A percentile compares a stretch with the other conserved stretches of the same genome.
Evolutionary conservation across 2,888 invertebrate species (phyloP).

Genomic region (Drosophila quasianomalipes): DNA sequence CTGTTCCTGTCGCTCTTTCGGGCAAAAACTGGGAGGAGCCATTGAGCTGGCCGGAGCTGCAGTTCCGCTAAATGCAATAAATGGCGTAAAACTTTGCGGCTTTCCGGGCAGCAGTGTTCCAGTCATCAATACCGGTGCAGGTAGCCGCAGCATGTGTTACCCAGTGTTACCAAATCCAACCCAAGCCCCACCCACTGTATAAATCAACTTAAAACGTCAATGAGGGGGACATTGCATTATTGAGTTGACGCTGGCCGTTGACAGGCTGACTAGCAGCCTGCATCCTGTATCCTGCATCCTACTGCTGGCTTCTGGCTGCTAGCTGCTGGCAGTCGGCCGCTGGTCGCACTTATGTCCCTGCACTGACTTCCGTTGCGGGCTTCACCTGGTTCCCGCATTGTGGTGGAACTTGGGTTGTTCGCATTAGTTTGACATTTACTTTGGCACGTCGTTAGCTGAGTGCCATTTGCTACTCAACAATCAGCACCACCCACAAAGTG

Average conservation of each 20-base stretch:
- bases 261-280: constrained; percentile 52
- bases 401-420: constrained; percentile 61
- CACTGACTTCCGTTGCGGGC: constrained; percentile 27
- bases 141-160: not conserved
- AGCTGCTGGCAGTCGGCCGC: constrained; percentile 5
- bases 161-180: not conserved
- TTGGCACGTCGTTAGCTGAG: constrained; percentile 78
- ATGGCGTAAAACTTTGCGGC: constrained; percentile 68
- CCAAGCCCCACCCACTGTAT: constrained; percentile 11
- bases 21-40: not conserved
- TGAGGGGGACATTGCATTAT: constrained; percentile 75
- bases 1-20: not conserved
- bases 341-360: constrained; percentile 7
- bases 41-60: constrained; percentile 1
- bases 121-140: constrained; percentile 40
- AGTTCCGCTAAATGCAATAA: constrained; percentile 73
- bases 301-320: constrained; percentile 18
- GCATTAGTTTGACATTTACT: constrained; percentile 81
- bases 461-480: constrained; percentile 49
- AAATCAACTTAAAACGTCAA: constrained; percentile 77
- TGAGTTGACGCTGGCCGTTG: constrained; percentile 65
- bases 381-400: constrained; percentile 54
- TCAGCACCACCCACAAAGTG: constrained; percentile 4
- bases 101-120: constrained; percentile 30
- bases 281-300: constrained; percentile 39